These are phyloP conservation scores for Meliscaeva auricollis DNA, from an alignment of 2,888 invertebrate genomes.

Conservation along the genomic window DNA sequence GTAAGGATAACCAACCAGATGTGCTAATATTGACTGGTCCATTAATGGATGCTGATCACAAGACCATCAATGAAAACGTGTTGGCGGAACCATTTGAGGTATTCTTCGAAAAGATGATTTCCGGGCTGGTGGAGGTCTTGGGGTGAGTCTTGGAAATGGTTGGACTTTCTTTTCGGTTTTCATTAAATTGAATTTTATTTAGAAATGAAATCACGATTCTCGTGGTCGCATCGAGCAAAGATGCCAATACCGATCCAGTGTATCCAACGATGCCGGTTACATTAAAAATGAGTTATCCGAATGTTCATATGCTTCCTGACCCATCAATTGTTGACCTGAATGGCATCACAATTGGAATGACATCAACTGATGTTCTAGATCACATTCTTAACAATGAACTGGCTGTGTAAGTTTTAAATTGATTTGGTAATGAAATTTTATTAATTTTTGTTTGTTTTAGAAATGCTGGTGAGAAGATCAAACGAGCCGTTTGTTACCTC, in stretches of 20 bases:
- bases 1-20: constrained; percentile 89
- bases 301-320: constrained; percentile 90
- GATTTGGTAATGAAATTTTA: neutral
- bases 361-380: constrained; percentile 93
- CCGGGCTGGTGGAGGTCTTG: constrained; percentile 87
- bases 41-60: constrained; percentile 90
- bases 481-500: constrained; percentile 90
- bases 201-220: constrained; percentile 89
- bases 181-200: constrained; percentile 24
- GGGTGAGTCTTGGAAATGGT: constrained; percentile 84
- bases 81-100: constrained; percentile 89
- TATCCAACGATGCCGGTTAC: constrained; percentile 93
- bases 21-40: constrained; percentile 93
- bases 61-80: constrained; percentile 86
- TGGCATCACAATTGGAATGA: constrained; percentile 91
- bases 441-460: constrained; percentile 77
- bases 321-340: constrained; percentile 91
- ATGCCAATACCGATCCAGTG: constrained; percentile 91
- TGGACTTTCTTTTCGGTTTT: constrained; percentile 17
- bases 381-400: constrained; percentile 93
- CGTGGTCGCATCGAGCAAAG: constrained; percentile 90
- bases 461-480: constrained; percentile 88
- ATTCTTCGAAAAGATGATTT: constrained; percentile 90
- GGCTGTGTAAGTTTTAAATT: constrained; percentile 86
- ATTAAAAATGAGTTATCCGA: constrained; percentile 86